Conservation (phyloP, 1,140 invertebrate species). For the Anagrus nilaparvatae region DNA sequence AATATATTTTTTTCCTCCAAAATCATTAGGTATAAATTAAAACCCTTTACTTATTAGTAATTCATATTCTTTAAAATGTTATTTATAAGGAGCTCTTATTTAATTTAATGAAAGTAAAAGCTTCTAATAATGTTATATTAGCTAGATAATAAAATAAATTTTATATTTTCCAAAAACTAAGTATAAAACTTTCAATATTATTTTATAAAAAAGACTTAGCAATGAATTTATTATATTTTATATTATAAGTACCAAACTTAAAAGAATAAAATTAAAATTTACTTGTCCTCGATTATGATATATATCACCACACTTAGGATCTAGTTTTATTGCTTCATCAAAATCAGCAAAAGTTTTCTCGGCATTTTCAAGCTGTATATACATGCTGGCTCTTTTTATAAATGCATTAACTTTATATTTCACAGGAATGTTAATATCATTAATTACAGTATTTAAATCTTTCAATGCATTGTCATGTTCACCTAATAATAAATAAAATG, state of each 20-base stretch:
- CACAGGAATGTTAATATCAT: slow-evolving; percentile 45
- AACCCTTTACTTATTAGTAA: too few relatives aligned
- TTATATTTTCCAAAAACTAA: slow-evolving; percentile 1
- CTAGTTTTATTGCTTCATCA: slow-evolving; percentile 58
- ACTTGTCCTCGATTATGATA: slow-evolving; percentile 72
- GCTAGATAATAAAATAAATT: slow-evolving; percentile 2
- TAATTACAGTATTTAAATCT: slow-evolving; percentile 59
- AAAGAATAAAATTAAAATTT: too few relatives aligned
- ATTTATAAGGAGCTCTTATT: too few relatives aligned
- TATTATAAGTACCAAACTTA: too few relatives aligned
- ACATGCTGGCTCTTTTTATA: slow-evolving; percentile 78
- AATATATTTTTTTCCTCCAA: too few relatives aligned
- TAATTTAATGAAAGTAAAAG: too few relatives aligned
- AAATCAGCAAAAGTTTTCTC: slow-evolving; percentile 71
- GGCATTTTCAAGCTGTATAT: slow-evolving; percentile 66
- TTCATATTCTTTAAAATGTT: too few relatives aligned
- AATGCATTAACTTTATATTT: slow-evolving; percentile 73
- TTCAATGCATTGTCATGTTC: slow-evolving; percentile 56
- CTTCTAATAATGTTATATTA: too few relatives aligned
- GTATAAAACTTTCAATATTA: slow-evolving; percentile 3
- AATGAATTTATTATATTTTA: too few relatives aligned
- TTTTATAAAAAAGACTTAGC: not conserved
- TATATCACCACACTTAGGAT: slow-evolving; percentile 73
- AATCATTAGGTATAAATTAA: too few relatives aligned
- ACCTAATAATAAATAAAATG: slow-evolving; percentile 70